These are phyloP conservation scores for Schizopygopsis malacanthus DNA, from an alignment of 2,797 vertebrate genomes.

Conservation along the genomic window DNA sequence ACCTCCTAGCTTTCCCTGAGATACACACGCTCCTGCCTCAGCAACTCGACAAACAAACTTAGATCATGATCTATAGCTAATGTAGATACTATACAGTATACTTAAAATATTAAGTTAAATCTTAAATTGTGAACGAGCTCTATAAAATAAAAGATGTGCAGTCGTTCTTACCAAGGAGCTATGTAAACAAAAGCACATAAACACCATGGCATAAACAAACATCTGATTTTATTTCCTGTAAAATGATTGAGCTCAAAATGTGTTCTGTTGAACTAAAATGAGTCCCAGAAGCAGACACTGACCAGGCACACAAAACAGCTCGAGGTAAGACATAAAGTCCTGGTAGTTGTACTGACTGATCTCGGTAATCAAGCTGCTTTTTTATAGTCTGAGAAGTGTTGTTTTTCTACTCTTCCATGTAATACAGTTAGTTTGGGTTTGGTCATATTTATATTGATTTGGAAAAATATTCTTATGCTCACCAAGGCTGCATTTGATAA, in stretches of 20 bases:
- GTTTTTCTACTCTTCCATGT: neutral
- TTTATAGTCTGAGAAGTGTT: neutral
- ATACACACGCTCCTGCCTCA: constrained; percentile 76
- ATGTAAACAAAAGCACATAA: neutral
- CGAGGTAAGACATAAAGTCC: neutral
- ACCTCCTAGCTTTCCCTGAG: constrained; percentile 98
- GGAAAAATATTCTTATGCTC: neutral
- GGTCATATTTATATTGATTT: neutral
- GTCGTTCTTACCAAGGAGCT: neutral
- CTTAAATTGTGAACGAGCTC: no score
- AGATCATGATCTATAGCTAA: no score
- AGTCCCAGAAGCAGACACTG: constrained; percentile 5
- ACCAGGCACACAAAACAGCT: neutral
- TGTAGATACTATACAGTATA: no score
- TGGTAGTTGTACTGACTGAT: neutral
- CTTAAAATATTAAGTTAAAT: no score
- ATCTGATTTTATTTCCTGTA: neutral
- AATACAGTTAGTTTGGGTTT: no score
- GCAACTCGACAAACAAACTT: constrained; percentile 54
- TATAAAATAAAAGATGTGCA: neutral
- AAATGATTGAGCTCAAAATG: neutral
- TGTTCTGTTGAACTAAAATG: neutral
- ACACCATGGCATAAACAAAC: neutral
- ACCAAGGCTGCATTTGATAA: neutral
- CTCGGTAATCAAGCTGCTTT: neutral